Evolutionary conservation across 2,888 invertebrate species (phyloP).

Genomic region (Deilephila elpenor): DNA sequence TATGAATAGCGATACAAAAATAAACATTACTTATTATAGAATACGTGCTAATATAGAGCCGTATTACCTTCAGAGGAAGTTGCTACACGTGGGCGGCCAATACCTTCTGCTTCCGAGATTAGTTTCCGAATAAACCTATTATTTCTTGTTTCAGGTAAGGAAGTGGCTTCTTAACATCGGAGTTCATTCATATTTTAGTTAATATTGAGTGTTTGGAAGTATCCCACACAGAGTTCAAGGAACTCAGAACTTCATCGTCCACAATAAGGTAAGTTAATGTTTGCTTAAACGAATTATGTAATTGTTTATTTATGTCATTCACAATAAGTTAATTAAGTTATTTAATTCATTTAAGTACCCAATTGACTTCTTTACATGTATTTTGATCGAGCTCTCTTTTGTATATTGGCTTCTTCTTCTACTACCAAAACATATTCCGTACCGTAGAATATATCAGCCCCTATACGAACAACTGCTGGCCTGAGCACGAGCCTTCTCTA

Average conservation of each 20-base stretch:
- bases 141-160: constrained; percentile 29
- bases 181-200: background rate
- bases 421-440: too few species aligned
- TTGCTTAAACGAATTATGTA: background rate
- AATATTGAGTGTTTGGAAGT: background rate
- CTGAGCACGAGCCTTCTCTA: too few species aligned
- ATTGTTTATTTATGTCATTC: too few species aligned
- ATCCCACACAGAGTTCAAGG: background rate
- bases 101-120: background rate
- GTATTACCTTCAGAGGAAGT: constrained; percentile 23
- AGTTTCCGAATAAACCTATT: background rate
- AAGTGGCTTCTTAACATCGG: background rate
- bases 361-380: too few species aligned
- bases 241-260: background rate
- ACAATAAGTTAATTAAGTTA: too few species aligned
- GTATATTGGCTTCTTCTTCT: too few species aligned
- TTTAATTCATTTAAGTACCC: too few species aligned
- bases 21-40: constrained; percentile 5
- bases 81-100: constrained; percentile 24
- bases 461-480: too few species aligned
- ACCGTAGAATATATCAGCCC: too few species aligned
- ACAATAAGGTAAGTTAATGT: background rate
- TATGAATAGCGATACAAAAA: constrained; percentile 3
- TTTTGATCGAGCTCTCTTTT: too few species aligned
- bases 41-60: background rate